A percentile compares a stretch with the other conserved stretches of the same genome.
Conservation (phyloP, 2,113 vertebrate species). For the Toxotes jaculatrix region DNA sequence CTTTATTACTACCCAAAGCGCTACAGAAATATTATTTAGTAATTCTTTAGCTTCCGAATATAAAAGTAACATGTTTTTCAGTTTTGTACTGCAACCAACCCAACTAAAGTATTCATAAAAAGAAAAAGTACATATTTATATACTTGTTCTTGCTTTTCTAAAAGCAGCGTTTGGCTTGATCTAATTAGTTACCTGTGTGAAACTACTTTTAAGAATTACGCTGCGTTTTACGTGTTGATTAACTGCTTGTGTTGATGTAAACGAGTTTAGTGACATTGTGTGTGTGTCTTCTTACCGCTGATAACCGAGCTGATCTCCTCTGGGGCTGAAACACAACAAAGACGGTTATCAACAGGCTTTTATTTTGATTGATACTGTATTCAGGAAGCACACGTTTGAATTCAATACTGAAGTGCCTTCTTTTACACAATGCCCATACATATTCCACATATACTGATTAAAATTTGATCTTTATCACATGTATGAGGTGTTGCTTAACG, state of each 20-base stretch:
- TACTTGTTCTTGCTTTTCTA: neutral
- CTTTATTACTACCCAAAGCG: neutral
- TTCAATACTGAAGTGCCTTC: neutral
- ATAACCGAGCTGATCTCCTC: constrained; percentile 95
- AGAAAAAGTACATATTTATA: neutral
- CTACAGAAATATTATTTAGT: neutral
- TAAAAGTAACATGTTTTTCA: neutral
- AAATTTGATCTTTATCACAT: constrained; percentile 15
- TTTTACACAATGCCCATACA: neutral
- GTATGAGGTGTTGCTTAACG: neutral
- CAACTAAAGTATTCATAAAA: neutral
- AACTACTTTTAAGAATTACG: neutral
- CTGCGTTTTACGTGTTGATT: neutral
- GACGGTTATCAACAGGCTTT: constrained; percentile 10
- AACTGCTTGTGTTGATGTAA: neutral
- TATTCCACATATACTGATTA: neutral
- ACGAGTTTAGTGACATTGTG: neutral
- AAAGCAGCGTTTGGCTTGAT: neutral
- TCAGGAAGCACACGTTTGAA: constrained; percentile 5
- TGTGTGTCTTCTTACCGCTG: constrained; percentile 86
- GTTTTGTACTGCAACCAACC: neutral
- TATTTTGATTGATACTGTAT: constrained; percentile 1
- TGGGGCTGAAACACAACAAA: constrained; percentile 87
- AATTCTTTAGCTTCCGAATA: neutral
- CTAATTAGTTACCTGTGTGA: neutral